Conservation (phyloP, 2,797 vertebrate species). For the Enteromius radiatus region DNA sequence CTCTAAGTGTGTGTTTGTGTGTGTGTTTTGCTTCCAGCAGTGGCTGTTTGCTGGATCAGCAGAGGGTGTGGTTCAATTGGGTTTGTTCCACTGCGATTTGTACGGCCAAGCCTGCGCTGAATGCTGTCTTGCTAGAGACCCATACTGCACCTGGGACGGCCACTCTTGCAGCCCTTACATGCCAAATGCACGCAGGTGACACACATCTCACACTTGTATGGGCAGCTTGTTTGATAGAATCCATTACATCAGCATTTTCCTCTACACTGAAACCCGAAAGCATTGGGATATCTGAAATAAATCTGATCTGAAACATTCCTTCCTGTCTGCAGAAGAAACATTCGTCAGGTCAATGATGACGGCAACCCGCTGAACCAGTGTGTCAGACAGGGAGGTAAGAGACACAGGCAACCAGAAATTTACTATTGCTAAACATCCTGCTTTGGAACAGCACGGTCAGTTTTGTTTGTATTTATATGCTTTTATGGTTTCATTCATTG, state of each 20-base stretch:
- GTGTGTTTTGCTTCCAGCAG: slow-evolving; percentile 65
- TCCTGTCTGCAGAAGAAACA: slow-evolving; percentile 76
- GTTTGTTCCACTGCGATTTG: slow-evolving; percentile 85
- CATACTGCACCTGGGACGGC: slow-evolving; percentile 90
- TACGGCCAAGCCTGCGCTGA: slow-evolving; percentile 86
- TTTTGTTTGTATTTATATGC: neutral
- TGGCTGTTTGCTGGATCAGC: slow-evolving; percentile 82
- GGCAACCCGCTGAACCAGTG: slow-evolving; percentile 82
- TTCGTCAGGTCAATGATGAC: slow-evolving; percentile 78
- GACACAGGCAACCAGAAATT: slow-evolving; percentile 6
- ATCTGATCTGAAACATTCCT: slow-evolving; percentile 34
- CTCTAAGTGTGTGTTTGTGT: slow-evolving; percentile 38
- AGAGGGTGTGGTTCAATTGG: slow-evolving; percentile 83
- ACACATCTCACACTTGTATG: neutral
- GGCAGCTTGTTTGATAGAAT: slow-evolving; percentile 4
- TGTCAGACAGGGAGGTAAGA: slow-evolving; percentile 82
- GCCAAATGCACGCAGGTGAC: slow-evolving; percentile 70
- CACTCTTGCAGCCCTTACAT: slow-evolving; percentile 82
- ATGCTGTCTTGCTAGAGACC: slow-evolving; percentile 88
- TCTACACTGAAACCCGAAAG: neutral
- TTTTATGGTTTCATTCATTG: neutral
- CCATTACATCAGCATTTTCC: neutral
- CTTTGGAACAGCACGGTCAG: neutral
- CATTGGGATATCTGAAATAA: slow-evolving; percentile 8
- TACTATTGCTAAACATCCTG: neutral